Percentiles rank a stretch among this genome's conserved stretches.
Evolutionary conservation across 2,113 vertebrate genomes (phyloP).

Genomic region (Pterocles gutturalis): DNA sequence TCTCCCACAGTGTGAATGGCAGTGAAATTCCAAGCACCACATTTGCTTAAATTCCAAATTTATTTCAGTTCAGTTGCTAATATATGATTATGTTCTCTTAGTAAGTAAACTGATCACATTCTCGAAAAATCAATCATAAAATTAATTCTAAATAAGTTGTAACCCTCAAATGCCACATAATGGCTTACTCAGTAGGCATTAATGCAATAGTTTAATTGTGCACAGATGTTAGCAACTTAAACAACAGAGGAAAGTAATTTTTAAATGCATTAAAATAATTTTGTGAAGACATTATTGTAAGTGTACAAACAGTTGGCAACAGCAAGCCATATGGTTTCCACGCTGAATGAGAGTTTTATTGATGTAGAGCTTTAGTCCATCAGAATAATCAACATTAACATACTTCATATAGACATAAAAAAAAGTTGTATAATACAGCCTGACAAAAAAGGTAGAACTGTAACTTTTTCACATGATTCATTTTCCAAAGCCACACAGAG

Average conservation of each 20-base stretch:
- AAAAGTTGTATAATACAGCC: rapidly evolving
- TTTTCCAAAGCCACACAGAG: not conserved
- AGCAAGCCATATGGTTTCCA: not conserved
- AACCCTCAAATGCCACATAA: not conserved
- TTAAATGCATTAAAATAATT: not conserved
- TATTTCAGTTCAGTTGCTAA: not conserved
- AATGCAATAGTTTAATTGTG: not conserved
- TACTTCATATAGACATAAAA: not conserved
- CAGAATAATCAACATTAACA: not conserved
- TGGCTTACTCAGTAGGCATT: rapidly evolving
- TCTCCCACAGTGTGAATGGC: not conserved
- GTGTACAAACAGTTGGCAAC: not conserved
- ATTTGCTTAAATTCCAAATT: not conserved
- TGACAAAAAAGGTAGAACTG: not conserved
- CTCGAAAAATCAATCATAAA: not conserved
- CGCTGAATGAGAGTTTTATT: not conserved
- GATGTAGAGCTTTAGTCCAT: not conserved
- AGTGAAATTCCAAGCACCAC: not conserved
- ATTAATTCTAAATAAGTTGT: not conserved
- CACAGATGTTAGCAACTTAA: not conserved
- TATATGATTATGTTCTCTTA: not conserved
- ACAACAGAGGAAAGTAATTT: not conserved
- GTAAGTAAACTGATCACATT: not conserved
- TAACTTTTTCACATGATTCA: not conserved
- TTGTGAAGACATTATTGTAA: not conserved